A percentile compares a stretch with the other conserved stretches of the same genome.
phyloP scores from a whole-genome alignment of 2,797 vertebrate genomes.

The Enteromius radiatus region DNA sequence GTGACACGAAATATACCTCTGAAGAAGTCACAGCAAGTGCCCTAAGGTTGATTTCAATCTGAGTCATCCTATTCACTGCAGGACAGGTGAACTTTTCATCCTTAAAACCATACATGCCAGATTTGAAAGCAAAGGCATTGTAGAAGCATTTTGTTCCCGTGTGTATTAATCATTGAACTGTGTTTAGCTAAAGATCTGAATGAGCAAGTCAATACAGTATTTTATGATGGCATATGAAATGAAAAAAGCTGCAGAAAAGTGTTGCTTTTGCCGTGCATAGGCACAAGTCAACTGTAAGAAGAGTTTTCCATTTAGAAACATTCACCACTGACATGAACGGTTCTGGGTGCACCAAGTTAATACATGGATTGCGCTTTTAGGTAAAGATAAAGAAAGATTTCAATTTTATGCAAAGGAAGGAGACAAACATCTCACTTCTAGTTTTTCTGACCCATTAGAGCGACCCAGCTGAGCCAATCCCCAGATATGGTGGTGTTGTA shows the following conservation, averaged over 20 bases:
- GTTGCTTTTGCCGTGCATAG: neutral
- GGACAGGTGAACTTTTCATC: neutral
- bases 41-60: neutral
- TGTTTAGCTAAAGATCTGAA: slow-evolving; percentile 14
- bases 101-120: neutral
- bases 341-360: neutral
- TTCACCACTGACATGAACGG: neutral
- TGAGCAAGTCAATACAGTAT: neutral
- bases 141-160: neutral
- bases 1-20: neutral
- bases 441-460: neutral
- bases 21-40: neutral
- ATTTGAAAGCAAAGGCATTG: slow-evolving; percentile 1
- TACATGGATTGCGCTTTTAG: neutral
- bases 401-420: neutral
- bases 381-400: neutral
- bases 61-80: slow-evolving; percentile 9
- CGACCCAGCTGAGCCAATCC: neutral
- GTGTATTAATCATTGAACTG: neutral
- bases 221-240: neutral
- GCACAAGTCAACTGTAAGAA: neutral
- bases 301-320: neutral
- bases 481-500: slow-evolving; percentile 36
- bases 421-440: neutral
- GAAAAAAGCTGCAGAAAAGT: neutral